Evolutionary conservation across 2,888 invertebrate species (phyloP).

Genomic region (Apomyelois bistriatella): DNA sequence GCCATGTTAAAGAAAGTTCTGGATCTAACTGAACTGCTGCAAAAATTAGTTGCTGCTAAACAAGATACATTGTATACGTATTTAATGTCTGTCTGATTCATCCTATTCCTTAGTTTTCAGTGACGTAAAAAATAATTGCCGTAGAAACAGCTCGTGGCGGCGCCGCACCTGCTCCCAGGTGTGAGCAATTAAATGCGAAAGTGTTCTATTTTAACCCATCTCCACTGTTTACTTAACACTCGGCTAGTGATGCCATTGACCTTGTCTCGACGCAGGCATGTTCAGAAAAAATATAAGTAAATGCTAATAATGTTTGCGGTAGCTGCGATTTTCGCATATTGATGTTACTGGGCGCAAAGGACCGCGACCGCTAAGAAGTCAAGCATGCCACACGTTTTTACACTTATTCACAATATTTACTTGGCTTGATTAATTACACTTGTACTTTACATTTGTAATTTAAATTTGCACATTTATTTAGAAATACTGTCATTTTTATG

Average conservation of each 20-base stretch:
- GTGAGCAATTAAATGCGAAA: constrained; percentile 52
- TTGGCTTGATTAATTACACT: background rate
- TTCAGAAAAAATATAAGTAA: constrained; percentile 38
- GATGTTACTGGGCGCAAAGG: constrained; percentile 16
- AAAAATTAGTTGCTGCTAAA: no score
- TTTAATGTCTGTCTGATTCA: background rate
- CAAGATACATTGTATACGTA: no score
- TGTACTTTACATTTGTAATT: background rate
- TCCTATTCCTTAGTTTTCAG: constrained; percentile 3
- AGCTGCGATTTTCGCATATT: constrained; percentile 31
- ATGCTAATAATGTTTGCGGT: constrained; percentile 39
- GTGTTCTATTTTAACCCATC: constrained; percentile 73
- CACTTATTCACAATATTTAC: background rate
- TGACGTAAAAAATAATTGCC: constrained; percentile 29
- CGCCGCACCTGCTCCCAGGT: constrained; percentile 49
- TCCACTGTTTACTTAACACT: constrained; percentile 66
- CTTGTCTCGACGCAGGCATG: constrained; percentile 53
- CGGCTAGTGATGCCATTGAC: constrained; percentile 70
- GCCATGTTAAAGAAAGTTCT: no score
- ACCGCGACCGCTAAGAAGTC: constrained; percentile 11
- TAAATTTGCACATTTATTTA: background rate
- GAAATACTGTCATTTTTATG: background rate
- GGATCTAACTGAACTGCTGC: no score
- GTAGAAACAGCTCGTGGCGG: constrained; percentile 29
- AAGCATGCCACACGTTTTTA: background rate